These are phyloP conservation scores for Telmatochromis sp. DNA, from an alignment of 2,113 vertebrate species.

Conservation along the genomic window DNA sequence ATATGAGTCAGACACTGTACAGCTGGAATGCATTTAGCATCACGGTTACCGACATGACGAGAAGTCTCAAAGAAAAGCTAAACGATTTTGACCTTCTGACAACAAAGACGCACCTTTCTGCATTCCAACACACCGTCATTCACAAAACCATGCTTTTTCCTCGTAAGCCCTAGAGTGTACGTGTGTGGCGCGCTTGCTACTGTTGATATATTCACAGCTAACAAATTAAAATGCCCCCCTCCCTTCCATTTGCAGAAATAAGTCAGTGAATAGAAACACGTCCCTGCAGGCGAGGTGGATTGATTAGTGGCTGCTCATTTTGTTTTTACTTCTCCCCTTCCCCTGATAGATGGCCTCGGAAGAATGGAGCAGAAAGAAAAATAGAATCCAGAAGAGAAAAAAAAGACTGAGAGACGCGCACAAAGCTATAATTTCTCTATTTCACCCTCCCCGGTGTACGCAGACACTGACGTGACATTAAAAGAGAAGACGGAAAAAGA, in stretches of 20 bases:
- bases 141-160: neutral
- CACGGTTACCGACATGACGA: neutral
- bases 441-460: neutral
- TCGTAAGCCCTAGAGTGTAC: neutral
- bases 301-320: conserved; percentile 24
- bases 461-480: neutral
- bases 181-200: neutral
- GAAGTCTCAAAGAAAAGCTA: neutral
- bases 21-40: neutral
- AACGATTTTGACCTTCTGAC: neutral
- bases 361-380: neutral
- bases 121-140: neutral
- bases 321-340: neutral
- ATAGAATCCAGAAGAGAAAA: neutral
- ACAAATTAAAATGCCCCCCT: conserved; percentile 37
- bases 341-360: conserved; percentile 4
- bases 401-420: neutral
- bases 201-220: conserved; percentile 12
- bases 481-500: neutral
- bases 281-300: conserved; percentile 13
- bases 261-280: conserved; percentile 5
- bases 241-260: neutral
- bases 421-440: neutral
- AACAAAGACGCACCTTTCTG: neutral
- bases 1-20: neutral